A percentile compares a stretch with the other conserved stretches of the same genome.
Conservation (phyloP, 92 coral and sea anemone genomes). For the Metridium senile region DNA sequence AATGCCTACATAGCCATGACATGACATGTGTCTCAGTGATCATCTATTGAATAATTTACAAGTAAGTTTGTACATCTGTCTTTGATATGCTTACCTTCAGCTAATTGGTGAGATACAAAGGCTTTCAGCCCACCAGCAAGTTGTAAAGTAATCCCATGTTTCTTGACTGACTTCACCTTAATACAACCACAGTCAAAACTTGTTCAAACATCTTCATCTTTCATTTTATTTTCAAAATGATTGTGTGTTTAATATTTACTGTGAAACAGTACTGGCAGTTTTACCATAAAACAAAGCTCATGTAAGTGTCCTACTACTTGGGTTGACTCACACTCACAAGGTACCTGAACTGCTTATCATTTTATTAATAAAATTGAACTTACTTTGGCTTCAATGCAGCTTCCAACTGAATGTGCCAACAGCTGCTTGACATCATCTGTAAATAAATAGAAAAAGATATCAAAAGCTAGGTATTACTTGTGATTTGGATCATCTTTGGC, state of each 20-base stretch:
- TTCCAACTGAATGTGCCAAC: slow-evolving; percentile 49
- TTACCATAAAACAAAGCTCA: no score
- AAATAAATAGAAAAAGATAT: neutral
- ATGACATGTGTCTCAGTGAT: no score
- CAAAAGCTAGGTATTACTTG: no score
- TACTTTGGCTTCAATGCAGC: slow-evolving; percentile 82
- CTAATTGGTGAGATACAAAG: slow-evolving; percentile 80
- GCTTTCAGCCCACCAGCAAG: slow-evolving; percentile 80
- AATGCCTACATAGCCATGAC: no score
- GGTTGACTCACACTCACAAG: no score
- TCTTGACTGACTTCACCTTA: slow-evolving; percentile 69
- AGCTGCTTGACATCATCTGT: slow-evolving; percentile 64
- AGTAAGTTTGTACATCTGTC: no score
- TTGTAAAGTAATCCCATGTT: slow-evolving; percentile 70
- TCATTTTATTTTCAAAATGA: no score
- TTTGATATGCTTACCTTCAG: slow-evolving; percentile 58
- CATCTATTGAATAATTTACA: no score
- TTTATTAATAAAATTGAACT: slow-evolving; percentile 3
- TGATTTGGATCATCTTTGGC: no score
- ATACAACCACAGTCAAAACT: neutral
- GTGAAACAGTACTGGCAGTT: no score
- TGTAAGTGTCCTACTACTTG: no score
- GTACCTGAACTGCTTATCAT: neutral
- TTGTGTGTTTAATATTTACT: no score
- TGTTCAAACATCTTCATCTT: neutral